Evolutionary conservation across 2,113 vertebrate species (phyloP), one percentile per base, ranked within the genome.

Genomic region (Halcyon malimbica): DNA sequence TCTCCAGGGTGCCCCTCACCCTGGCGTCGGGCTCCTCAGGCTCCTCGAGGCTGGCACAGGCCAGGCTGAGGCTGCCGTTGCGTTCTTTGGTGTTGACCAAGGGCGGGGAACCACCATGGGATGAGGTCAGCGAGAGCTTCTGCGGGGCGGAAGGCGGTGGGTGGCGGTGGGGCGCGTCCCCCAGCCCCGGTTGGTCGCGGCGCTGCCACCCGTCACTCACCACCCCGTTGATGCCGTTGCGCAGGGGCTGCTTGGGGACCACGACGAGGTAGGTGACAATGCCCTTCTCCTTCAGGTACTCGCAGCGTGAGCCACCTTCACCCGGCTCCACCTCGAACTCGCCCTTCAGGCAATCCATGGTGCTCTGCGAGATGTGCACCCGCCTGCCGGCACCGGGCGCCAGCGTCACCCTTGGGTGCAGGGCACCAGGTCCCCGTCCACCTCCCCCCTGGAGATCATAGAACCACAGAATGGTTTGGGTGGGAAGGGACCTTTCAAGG

Each of bases 321-420:
- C 99, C 99, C 0, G 99, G 99, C 93, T 99, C 99, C 94, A 99
- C 98, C 4, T 99, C 99, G 10, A 99, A 99, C 97, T 99, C 99
- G 0, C 99, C 99, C 23, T 98, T 98, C 95, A 99, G 97, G 97
- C 99, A 99, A 92, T 99, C 98, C 97, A 99, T 91, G 64, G 99
- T 99, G 97, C 97, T 99, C 96, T 99, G 99, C 6, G 99, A 99
- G 97, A 99, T 99, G 98, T 99, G 99, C 19, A 99, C 99, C 1
- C 99, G 98, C 85, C 99, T 99, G 97, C 33, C 85, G 2, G 54
- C 69, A 62, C 21, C 29, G 2, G 46, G 64, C 0, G 1, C 50
- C 60, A 7, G 41, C 2, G 80, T 83, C 62, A 67, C 46, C 51
- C 62, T 6, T 2, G 73, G 54, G 24, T 14, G 56, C 11, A 8